These are phyloP conservation scores for Heterodera schachtii DNA, from an alignment of 1,140 invertebrate genomes.

Conservation along the genomic window DNA sequence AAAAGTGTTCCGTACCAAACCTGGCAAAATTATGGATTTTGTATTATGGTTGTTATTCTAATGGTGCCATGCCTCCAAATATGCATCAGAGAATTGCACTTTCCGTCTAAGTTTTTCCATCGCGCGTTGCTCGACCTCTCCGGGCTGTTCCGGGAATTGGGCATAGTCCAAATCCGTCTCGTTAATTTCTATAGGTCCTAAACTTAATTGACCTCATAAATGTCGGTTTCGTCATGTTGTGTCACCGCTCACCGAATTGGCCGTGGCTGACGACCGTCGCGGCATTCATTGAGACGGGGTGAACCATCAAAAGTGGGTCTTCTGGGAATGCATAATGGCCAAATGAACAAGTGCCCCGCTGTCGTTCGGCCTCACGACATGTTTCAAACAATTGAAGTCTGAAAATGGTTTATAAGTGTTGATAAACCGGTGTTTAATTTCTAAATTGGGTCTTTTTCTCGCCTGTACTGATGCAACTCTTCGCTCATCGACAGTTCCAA, in stretches of 20 bases:
- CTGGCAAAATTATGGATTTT: background rate
- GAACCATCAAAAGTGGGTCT: constrained; percentile 45
- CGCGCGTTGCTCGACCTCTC: constrained; percentile 37
- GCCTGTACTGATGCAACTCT: constrained; percentile 49
- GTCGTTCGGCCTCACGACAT: constrained; percentile 32
- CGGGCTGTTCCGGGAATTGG: constrained; percentile 42
- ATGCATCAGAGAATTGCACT: constrained; percentile 43
- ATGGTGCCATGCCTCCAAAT: constrained; percentile 40
- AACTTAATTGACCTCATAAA: constrained; percentile 3
- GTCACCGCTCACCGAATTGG: constrained; percentile 1
- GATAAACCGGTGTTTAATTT: too few species aligned
- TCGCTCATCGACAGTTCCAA: constrained; percentile 42
- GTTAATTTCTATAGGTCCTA: constrained; percentile 33
- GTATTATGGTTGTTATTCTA: background rate
- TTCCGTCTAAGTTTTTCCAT: constrained; percentile 43
- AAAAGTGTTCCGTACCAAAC: constrained; percentile 5
- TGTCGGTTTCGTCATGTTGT: background rate
- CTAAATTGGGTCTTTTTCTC: background rate
- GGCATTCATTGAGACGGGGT: background rate
- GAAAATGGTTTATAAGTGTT: background rate
- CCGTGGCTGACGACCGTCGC: too few species aligned
- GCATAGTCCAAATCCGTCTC: constrained; percentile 52
- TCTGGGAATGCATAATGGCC: constrained; percentile 57
- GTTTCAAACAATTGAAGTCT: constrained; percentile 42
- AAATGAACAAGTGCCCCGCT: constrained; percentile 42